Percentiles rank a stretch among this genome's conserved stretches.
phyloP scores from a whole-genome alignment of 2,797 vertebrate species.

The Coluber constrictor region DNA sequence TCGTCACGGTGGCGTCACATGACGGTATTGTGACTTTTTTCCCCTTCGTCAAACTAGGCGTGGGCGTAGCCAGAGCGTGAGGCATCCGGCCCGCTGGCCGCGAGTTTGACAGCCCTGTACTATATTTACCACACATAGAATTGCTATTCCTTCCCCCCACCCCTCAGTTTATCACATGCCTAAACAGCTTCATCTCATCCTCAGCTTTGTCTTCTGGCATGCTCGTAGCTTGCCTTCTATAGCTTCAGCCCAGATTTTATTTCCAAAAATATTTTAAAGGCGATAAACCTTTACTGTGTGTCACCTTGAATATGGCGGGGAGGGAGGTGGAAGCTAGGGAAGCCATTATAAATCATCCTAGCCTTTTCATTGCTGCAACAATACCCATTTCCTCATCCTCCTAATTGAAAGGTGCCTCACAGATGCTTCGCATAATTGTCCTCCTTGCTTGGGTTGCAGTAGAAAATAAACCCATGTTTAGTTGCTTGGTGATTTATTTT shows the following conservation, averaged over 20 bases:
- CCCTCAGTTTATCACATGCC: neutral
- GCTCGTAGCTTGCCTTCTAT: neutral
- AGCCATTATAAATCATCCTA: neutral
- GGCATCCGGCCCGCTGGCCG: accelerated
- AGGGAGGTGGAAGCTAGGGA: neutral
- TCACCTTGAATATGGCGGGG: neutral
- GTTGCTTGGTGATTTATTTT: neutral
- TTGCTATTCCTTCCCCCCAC: neutral
- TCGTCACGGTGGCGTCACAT: accelerated
- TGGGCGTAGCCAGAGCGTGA: too few species aligned
- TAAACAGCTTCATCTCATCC: neutral
- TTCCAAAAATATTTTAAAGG: neutral
- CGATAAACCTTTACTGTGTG: neutral
- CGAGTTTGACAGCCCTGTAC: neutral
- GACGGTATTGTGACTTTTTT: accelerated
- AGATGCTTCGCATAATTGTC: neutral
- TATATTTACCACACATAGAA: neutral
- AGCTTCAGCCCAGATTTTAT: neutral
- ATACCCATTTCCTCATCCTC: neutral
- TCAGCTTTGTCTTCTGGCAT: neutral
- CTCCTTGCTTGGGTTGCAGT: neutral
- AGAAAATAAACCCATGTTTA: neutral
- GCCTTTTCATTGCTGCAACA: neutral
- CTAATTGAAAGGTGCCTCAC: neutral
- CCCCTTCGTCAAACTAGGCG: too few species aligned